phyloP scores from a whole-genome alignment of 2,888 invertebrate genomes.

The Tachina fera region DNA sequence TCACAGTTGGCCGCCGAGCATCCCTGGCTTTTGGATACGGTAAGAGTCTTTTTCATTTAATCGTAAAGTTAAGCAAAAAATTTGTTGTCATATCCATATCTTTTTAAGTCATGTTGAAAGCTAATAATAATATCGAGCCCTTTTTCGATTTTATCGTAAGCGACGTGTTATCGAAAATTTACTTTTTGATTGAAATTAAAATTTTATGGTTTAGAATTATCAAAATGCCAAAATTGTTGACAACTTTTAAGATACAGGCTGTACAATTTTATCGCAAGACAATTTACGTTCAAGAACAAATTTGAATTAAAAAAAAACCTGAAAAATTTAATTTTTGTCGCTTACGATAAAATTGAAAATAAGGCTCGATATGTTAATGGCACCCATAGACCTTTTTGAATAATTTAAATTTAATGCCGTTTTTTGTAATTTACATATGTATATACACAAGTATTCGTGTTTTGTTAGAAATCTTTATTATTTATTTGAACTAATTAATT shows the following conservation, averaged over 20 bases:
- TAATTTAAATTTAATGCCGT: slow-evolving; percentile 15
- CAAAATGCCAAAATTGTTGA: no score
- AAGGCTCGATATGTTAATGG: slow-evolving; percentile 37
- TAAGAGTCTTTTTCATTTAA: slow-evolving; percentile 77
- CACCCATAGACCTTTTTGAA: slow-evolving; percentile 13
- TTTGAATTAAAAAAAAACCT: no score
- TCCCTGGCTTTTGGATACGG: slow-evolving; percentile 93
- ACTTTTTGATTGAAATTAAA: no score
- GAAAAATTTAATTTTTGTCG: no score
- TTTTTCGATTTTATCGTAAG: no score
- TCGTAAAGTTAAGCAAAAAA: slow-evolving; percentile 3
- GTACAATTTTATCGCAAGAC: no score
- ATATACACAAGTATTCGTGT: neutral
- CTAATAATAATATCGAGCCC: slow-evolving; percentile 8
- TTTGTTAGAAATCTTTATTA: neutral
- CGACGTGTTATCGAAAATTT: no score
- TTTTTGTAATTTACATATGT: neutral
- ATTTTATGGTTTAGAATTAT: no score
- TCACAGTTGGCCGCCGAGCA: slow-evolving; percentile 88
- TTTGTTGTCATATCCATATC: slow-evolving; percentile 1
- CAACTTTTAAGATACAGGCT: no score
- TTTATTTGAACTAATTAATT: neutral
- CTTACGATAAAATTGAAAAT: no score
- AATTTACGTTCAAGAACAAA: no score
- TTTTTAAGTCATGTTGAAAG: neutral